Conservation (phyloP, 2,888 invertebrate species). For the Agriotes lineatus region DNA sequence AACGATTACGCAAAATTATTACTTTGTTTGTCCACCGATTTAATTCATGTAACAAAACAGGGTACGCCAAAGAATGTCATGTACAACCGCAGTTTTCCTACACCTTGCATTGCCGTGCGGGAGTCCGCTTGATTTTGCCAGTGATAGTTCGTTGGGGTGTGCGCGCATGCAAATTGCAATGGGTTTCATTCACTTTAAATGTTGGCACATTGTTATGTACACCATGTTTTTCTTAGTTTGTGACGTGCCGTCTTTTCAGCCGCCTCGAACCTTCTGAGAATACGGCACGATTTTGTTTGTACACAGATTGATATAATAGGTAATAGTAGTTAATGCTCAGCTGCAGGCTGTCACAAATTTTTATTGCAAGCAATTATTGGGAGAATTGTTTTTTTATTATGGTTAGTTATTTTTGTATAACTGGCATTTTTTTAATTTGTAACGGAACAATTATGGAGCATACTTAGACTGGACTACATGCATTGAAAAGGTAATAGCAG, state of each 20-base stretch:
- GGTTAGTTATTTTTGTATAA: not conserved
- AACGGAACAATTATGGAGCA: no score
- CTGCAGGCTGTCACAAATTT: slow-evolving; percentile 30
- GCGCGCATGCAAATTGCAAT: slow-evolving; percentile 29
- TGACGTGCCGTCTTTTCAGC: slow-evolving; percentile 27
- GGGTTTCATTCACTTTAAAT: slow-evolving; percentile 55
- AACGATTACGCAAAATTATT: slow-evolving; percentile 47
- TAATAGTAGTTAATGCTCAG: slow-evolving; percentile 18
- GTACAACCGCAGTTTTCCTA: slow-evolving; percentile 36
- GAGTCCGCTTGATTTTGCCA: not conserved
- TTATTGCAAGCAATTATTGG: slow-evolving; percentile 18
- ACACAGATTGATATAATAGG: slow-evolving; percentile 33
- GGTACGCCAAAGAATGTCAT: slow-evolving; percentile 44
- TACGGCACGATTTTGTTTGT: slow-evolving; percentile 42
- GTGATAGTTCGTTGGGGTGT: slow-evolving; percentile 11
- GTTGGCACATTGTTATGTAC: slow-evolving; percentile 62
- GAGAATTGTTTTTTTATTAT: slow-evolving; percentile 13
- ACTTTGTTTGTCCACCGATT: slow-evolving; percentile 35
- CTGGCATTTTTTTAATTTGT: not conserved
- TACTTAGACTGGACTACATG: no score
- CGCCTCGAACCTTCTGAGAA: slow-evolving; percentile 21
- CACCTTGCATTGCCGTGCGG: slow-evolving; percentile 4
- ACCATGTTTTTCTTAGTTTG: slow-evolving; percentile 50
- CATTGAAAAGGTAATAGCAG: no score
- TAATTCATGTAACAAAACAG: slow-evolving; percentile 40